phyloP scores from a whole-genome alignment of 2,113 vertebrate species.

The Petaurus breviceps region DNA sequence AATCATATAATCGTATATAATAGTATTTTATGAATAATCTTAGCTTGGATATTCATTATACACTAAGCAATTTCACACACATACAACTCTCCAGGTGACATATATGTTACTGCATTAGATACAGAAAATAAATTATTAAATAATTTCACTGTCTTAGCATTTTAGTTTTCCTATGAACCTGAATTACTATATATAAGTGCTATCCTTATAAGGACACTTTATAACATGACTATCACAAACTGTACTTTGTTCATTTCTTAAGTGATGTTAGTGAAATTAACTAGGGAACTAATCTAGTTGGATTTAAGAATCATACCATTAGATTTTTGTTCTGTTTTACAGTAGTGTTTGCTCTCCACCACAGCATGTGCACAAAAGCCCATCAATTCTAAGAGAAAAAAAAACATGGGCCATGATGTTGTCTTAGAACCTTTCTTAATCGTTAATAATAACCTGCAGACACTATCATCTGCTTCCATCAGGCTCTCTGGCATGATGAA shows the following conservation, averaged over 20 bases:
- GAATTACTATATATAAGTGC: background rate
- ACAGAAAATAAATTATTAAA: constrained; percentile 11
- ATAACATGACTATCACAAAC: background rate
- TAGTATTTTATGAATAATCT: background rate
- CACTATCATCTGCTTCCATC: background rate
- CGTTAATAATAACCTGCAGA: background rate
- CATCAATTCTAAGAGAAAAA: background rate
- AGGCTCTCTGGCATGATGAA: background rate
- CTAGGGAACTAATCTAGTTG: background rate
- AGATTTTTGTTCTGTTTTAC: background rate
- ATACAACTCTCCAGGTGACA: constrained; percentile 45
- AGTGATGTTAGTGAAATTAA: background rate
- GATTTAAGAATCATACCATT: background rate
- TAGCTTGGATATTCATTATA: background rate
- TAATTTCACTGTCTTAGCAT: constrained; percentile 4
- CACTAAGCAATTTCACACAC: constrained; percentile 22
- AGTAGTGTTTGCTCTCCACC: background rate
- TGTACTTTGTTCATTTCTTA: background rate
- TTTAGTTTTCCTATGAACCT: background rate
- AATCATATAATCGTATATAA: background rate
- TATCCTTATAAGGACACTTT: background rate
- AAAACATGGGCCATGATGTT: background rate
- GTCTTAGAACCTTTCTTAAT: background rate
- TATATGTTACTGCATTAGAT: background rate
- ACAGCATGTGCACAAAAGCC: background rate